Evolutionary conservation across 2,113 vertebrate genomes (phyloP).

Genomic region (Aptenodytes forsteri): DNA sequence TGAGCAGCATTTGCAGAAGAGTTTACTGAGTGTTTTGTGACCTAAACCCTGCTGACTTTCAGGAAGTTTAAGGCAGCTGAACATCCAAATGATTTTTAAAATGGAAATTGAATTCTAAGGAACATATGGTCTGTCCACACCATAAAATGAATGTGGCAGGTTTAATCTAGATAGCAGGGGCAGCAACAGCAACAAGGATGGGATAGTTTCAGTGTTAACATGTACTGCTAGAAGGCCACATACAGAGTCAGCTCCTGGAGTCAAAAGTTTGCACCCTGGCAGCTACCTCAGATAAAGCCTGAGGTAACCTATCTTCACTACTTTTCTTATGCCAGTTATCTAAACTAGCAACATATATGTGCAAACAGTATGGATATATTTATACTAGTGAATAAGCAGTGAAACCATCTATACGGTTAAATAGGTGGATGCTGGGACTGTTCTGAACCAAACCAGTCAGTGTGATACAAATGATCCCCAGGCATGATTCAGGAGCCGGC

Average conservation of each 20-base stretch:
- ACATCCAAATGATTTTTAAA: not conserved
- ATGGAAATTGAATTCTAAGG: slow-evolving; percentile 3
- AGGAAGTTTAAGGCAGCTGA: not conserved
- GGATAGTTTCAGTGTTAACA: not conserved
- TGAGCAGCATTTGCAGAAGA: not conserved
- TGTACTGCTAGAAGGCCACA: not conserved
- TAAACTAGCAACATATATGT: not conserved
- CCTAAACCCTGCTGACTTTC: not conserved
- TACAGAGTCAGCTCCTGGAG: not conserved
- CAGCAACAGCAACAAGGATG: not conserved
- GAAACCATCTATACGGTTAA: not conserved
- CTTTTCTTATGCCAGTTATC: not conserved
- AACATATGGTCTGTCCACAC: not conserved
- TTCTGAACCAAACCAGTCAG: not conserved
- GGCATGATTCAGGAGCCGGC: not conserved
- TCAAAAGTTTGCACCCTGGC: not conserved
- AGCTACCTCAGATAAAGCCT: not conserved
- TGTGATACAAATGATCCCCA: not conserved
- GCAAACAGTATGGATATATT: not conserved
- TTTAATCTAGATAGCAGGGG: not conserved
- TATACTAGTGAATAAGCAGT: not conserved
- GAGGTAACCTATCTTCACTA: not conserved
- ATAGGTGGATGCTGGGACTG: not conserved
- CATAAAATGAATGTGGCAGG: not conserved
- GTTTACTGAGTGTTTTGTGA: not conserved